Conservation (phyloP, 37 sponge, comb jelly and placozoan species). For the Beroe forskalii region DNA sequence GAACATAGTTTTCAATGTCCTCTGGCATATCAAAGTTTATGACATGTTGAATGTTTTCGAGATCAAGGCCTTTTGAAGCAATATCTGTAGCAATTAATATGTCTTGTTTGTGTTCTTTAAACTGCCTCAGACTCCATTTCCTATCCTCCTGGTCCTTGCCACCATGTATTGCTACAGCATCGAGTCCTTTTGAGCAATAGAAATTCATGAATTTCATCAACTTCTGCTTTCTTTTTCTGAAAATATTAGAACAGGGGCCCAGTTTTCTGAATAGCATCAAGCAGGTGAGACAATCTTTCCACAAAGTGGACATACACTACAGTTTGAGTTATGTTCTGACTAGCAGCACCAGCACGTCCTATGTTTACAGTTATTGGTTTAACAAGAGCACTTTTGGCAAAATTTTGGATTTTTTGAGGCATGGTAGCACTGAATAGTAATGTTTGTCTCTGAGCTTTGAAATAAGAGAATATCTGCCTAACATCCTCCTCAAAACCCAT, state of each 20-base stretch:
- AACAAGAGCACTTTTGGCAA: constrained; percentile 96
- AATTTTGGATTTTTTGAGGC: constrained; percentile 99
- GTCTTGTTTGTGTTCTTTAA: constrained; percentile 82
- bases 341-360: constrained; percentile 98
- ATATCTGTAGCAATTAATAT: constrained; percentile 97
- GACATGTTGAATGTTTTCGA: constrained; percentile 90
- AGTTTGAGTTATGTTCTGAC: constrained; percentile 94
- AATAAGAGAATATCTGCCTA: constrained; percentile 91
- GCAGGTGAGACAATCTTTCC: constrained; percentile 85
- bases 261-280: constrained; percentile 97
- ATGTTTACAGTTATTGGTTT: constrained; percentile 95
- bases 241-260: constrained; percentile 95
- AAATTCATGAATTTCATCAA: constrained; percentile 99
- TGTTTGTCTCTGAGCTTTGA: constrained; percentile 96
- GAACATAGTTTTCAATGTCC: constrained; percentile 98
- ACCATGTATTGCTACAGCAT: constrained; percentile 95
- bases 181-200: constrained; percentile 94
- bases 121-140: constrained; percentile 89
- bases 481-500: constrained; percentile 98
- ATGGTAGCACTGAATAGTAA: constrained; percentile 98
- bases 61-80: constrained; percentile 96
- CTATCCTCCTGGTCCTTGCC: constrained; percentile 99
- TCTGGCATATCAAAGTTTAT: constrained; percentile 99
- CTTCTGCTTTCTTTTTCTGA: constrained; percentile 97
- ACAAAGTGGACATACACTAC: constrained; percentile 98